Conservation (phyloP, 1,140 invertebrate genomes). For the Harpegnathos saltator region DNA sequence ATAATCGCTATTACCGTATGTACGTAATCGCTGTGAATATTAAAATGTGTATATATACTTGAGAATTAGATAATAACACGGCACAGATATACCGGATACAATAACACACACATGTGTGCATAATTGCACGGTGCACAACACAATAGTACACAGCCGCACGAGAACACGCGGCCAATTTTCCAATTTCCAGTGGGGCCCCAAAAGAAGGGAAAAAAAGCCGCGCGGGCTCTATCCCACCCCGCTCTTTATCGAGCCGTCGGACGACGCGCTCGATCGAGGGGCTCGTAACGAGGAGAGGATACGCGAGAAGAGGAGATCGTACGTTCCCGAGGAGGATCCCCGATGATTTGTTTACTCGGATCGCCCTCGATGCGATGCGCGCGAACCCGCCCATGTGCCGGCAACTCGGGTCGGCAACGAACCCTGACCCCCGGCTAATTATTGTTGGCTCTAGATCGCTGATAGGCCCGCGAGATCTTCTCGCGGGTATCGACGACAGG, state of each 20-base stretch:
- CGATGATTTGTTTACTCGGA: conserved; percentile 84
- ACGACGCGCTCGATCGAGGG: conserved; percentile 33
- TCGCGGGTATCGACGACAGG: conserved; percentile 22
- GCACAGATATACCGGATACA: too few species aligned
- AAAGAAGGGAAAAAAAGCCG: not conserved
- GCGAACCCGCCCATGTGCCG: conserved; percentile 76
- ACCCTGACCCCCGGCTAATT: conserved; percentile 85
- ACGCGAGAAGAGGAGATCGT: conserved; percentile 58
- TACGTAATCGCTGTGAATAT: too few species aligned
- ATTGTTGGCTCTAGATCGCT: conserved; percentile 85
- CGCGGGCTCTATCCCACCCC: not conserved
- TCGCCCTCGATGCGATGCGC: conserved; percentile 78
- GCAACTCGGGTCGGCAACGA: conserved; percentile 73
- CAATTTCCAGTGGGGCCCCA: not conserved
- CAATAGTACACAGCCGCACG: not conserved
- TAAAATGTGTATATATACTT: too few species aligned
- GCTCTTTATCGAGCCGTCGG: conserved; percentile 23
- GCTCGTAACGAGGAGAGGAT: conserved; percentile 39
- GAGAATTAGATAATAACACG: too few species aligned
- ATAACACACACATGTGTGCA: conserved; percentile 2
- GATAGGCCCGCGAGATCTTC: conserved; percentile 75
- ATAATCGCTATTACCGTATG: too few species aligned
- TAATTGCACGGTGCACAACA: not conserved
- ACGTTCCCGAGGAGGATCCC: conserved; percentile 35
- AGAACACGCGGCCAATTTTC: not conserved